phyloP scores from a whole-genome alignment of 2,113 vertebrate genomes.

The Oreochromis niloticus region DNA sequence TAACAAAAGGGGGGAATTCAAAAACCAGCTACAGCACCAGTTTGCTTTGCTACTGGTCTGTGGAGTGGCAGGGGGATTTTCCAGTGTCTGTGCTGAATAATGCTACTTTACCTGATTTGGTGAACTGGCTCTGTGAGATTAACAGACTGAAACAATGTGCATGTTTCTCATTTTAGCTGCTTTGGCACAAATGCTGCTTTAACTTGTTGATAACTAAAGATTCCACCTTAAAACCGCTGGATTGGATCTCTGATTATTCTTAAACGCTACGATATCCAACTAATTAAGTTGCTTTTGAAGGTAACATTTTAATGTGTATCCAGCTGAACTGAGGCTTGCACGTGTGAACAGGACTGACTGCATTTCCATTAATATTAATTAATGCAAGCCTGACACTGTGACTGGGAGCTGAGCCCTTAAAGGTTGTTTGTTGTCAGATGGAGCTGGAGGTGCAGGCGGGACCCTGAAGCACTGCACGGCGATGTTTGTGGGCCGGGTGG shows the following conservation, averaged over 20 bases:
- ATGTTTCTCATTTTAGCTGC: neutral
- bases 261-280: neutral
- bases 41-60: neutral
- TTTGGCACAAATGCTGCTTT: neutral
- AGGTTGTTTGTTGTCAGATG: fast-evolving
- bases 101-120: fast-evolving
- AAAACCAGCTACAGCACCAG: neutral
- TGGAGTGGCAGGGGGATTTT: fast-evolving
- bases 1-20: fast-evolving
- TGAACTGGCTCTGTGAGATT: fast-evolving
- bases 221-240: neutral
- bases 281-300: fast-evolving
- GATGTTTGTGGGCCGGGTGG: fast-evolving
- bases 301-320: neutral
- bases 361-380: neutral
- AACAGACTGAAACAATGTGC: neutral
- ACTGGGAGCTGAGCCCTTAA: neutral
- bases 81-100: neutral
- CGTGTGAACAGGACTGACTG: fast-evolving
- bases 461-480: fast-evolving
- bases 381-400: fast-evolving
- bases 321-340: neutral
- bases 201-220: neutral
- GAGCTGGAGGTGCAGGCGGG: neutral
- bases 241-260: fast-evolving